A percentile compares a stretch with the other conserved stretches of the same genome.
phyloP scores from a whole-genome alignment of 2,888 invertebrate genomes.

The Drosophila melanosoma region DNA sequence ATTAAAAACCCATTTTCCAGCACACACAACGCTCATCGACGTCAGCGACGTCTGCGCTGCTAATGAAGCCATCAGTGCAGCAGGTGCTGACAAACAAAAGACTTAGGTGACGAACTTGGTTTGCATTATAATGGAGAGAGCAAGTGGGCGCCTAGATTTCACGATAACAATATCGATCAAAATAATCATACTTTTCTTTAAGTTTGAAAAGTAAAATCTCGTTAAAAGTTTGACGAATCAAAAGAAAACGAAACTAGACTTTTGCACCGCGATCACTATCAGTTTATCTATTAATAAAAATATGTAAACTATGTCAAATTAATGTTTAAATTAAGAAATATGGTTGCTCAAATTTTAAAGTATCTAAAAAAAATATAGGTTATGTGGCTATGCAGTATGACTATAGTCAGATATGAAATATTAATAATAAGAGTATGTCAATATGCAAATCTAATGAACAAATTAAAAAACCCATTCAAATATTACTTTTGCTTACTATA shows the following conservation, averaged over 20 bases:
- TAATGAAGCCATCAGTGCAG: conserved; percentile 66
- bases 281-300: neutral
- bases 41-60: conserved; percentile 6
- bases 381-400: neutral
- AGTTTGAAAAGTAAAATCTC: neutral
- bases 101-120: conserved; percentile 74
- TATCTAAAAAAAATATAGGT: neutral
- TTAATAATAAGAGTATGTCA: neutral
- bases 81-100: conserved; percentile 68
- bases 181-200: neutral
- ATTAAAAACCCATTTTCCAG: conserved; percentile 75
- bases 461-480: neutral
- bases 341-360: no score
- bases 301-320: neutral
- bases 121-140: conserved; percentile 38
- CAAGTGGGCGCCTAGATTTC: conserved; percentile 34
- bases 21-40: conserved; percentile 57
- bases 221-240: neutral
- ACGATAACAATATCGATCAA: conserved; percentile 3
- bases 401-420: neutral
- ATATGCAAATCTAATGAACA: neutral
- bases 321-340: neutral
- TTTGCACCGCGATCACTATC: neutral
- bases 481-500: neutral
- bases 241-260: neutral